Conservation (phyloP, 2,888 invertebrate genomes). For the Hydraecia micacea region DNA sequence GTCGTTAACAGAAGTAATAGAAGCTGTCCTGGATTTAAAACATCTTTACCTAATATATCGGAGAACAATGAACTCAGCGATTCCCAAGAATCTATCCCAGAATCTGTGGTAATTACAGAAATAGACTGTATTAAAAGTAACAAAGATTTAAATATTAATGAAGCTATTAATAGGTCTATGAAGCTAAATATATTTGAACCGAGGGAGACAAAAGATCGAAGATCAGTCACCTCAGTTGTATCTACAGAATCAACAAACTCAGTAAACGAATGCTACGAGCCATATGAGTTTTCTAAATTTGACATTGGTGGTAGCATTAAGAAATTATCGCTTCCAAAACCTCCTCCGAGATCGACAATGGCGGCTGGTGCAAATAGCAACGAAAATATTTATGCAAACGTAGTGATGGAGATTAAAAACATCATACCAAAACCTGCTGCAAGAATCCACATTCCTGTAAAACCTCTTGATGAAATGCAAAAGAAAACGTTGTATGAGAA, state of each 20-base stretch:
- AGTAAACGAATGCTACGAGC: conserved; percentile 86
- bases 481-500: conserved; percentile 83
- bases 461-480: conserved; percentile 72
- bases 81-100: conserved; percentile 78
- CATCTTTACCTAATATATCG: conserved; percentile 86
- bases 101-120: conserved; percentile 75
- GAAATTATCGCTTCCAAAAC: conserved; percentile 75
- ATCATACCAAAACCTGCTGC: conserved; percentile 81
- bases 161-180: conserved; percentile 78
- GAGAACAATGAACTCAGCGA: conserved; percentile 86
- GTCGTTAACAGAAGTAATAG: conserved; percentile 87
- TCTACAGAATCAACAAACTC: conserved; percentile 79
- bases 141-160: conserved; percentile 64
- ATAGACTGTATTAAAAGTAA: conserved; percentile 72
- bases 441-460: conserved; percentile 80
- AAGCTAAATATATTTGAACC: conserved; percentile 83
- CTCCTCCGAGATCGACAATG: conserved; percentile 78
- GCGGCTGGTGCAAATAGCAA: conserved; percentile 57
- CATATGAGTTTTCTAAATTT: conserved; percentile 78
- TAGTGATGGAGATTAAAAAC: conserved; percentile 73
- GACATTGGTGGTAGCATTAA: conserved; percentile 58
- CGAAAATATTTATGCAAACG: conserved; percentile 83
- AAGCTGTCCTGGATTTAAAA: conserved; percentile 88
- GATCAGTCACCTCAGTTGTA: conserved; percentile 74
- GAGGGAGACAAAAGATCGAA: conserved; percentile 69